Evolutionary conservation across 1,140 invertebrate genomes (phyloP).

Genomic region (Anagrus nilaparvatae): DNA sequence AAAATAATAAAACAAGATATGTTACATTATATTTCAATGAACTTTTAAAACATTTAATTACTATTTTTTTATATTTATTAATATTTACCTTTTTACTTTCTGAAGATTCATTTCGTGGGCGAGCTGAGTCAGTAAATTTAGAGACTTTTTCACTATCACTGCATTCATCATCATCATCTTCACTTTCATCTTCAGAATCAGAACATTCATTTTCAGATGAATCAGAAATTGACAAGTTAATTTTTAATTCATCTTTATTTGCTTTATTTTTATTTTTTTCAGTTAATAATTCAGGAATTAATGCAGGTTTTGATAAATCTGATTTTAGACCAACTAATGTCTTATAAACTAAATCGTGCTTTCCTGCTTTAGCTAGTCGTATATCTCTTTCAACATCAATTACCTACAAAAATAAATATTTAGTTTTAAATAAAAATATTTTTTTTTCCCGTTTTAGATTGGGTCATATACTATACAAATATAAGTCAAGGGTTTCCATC

Average conservation of each 20-base stretch:
- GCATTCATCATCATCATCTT: constrained; percentile 39
- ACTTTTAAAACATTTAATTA: constrained; percentile 2
- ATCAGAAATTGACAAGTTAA: constrained; percentile 44
- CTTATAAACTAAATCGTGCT: constrained; percentile 69
- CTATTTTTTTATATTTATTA: not conserved
- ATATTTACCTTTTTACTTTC: constrained; percentile 66
- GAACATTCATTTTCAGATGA: constrained; percentile 23
- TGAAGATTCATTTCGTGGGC: constrained; percentile 78
- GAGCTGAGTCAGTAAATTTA: constrained; percentile 56
- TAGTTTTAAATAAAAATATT: constrained; percentile 11
- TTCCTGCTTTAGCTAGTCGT: constrained; percentile 62
- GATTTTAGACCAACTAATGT: constrained; percentile 75
- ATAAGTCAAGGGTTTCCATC: not conserved
- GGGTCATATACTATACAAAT: constrained; percentile 3
- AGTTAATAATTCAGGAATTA: constrained; percentile 36
- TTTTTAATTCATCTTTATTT: not conserved
- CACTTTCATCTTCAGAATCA: constrained; percentile 31
- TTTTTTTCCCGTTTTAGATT: not conserved
- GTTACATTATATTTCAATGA: not conserved
- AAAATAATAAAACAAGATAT: constrained; percentile 1
- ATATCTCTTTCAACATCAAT: constrained; percentile 86
- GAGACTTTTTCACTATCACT: constrained; percentile 39
- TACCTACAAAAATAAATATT: constrained; percentile 45
- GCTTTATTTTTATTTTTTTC: constrained; percentile 2
- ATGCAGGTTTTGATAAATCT: constrained; percentile 63